Conservation (phyloP, 2,113 vertebrate genomes). For the Gadus chalcogrammus region DNA sequence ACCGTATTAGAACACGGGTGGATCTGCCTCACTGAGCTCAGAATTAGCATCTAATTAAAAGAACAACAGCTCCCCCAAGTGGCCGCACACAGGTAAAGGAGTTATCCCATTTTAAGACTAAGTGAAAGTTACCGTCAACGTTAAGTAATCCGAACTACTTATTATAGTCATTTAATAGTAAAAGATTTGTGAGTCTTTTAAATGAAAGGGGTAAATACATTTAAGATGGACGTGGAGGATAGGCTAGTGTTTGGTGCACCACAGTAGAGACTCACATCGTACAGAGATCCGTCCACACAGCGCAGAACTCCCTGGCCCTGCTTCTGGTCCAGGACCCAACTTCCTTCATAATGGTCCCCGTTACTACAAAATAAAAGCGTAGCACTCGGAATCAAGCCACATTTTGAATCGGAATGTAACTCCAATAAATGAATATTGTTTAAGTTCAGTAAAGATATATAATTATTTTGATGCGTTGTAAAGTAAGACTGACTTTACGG, state of each 20-base stretch:
- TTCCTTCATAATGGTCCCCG: constrained; percentile 60
- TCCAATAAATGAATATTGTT: neutral
- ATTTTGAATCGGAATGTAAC: too few relatives aligned
- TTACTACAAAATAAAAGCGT: constrained; percentile 48
- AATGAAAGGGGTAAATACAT: too few relatives aligned
- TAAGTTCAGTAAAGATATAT: too few relatives aligned
- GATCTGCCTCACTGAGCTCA: neutral
- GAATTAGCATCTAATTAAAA: constrained; percentile 8
- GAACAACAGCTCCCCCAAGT: constrained; percentile 42
- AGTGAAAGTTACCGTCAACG: neutral
- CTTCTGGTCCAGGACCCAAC: constrained; percentile 65
- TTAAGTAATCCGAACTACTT: too few relatives aligned
- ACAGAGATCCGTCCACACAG: constrained; percentile 48
- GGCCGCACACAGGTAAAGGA: constrained; percentile 1
- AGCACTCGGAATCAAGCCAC: too few relatives aligned
- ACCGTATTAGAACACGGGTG: too few relatives aligned
- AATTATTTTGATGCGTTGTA: too few relatives aligned
- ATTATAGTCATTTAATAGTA: too few relatives aligned
- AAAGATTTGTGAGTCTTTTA: too few relatives aligned
- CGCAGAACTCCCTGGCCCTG: constrained; percentile 66
- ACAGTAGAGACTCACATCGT: constrained; percentile 50
- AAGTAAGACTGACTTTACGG: too few relatives aligned
- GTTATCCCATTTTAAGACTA: neutral
- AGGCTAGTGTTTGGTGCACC: too few relatives aligned
- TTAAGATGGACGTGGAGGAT: too few relatives aligned